These are phyloP conservation scores for Neoaliturus tenellus DNA, from an alignment of 2,888 invertebrate species.

Conservation along the genomic window DNA sequence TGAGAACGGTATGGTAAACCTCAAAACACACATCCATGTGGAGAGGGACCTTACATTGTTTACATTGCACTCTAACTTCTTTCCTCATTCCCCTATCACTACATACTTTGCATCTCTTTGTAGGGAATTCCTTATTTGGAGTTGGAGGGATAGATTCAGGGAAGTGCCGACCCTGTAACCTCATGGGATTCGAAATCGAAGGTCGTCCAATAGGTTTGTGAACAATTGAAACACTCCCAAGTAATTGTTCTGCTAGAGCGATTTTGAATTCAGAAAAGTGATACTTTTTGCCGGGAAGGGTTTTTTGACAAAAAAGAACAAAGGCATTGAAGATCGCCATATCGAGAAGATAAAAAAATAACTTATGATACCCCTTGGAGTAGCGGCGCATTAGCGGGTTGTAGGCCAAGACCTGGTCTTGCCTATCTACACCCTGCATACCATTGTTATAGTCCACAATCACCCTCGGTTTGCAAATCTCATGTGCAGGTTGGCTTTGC, in stretches of 20 bases:
- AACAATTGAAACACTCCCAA: too few species aligned
- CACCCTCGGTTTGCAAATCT: neutral
- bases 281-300: neutral
- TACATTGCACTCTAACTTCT: neutral
- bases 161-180: neutral
- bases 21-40: conserved; percentile 2
- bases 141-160: neutral
- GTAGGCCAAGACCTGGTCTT: neutral
- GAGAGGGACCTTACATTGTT: neutral
- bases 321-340: neutral
- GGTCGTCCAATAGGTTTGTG: neutral
- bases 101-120: neutral
- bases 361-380: neutral
- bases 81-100: neutral
- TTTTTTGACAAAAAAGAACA: neutral
- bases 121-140: neutral
- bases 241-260: neutral
- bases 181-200: neutral
- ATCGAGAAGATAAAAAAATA: neutral
- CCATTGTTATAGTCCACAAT: neutral
- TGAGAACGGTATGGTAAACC: neutral
- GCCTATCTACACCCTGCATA: neutral
- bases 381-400: neutral
- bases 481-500: neutral
- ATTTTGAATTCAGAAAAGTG: neutral